phyloP scores from a whole-genome alignment of 1,140 invertebrate species.

The Drosophila rhopaloa region DNA sequence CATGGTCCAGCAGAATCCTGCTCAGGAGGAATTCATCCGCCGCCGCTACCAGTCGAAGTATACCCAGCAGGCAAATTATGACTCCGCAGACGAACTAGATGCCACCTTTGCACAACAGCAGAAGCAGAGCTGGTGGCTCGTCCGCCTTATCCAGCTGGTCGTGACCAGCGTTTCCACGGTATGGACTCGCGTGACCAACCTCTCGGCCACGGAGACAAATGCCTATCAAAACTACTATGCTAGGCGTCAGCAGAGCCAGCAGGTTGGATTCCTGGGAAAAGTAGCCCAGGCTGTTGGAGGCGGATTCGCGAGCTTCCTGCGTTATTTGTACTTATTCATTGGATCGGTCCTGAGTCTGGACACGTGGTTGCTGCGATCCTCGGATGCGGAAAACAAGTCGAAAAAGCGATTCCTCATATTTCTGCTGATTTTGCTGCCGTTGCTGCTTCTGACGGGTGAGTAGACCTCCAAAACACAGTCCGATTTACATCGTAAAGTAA shows the following conservation, averaged over 20 bases:
- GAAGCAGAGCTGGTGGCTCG: constrained; percentile 65
- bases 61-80: constrained; percentile 59
- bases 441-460: constrained; percentile 85
- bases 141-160: constrained; percentile 62
- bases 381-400: constrained; percentile 62
- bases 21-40: constrained; percentile 75
- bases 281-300: constrained; percentile 29
- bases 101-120: constrained; percentile 37
- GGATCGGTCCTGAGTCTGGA: constrained; percentile 85
- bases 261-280: constrained; percentile 33
- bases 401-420: constrained; percentile 82
- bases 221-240: constrained; percentile 62
- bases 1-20: constrained; percentile 74
- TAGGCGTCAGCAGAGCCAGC: constrained; percentile 23
- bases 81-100: constrained; percentile 79
- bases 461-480: constrained; percentile 22
- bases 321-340: constrained; percentile 72
- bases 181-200: constrained; percentile 56
- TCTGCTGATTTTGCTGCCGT: constrained; percentile 84
- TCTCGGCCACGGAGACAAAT: constrained; percentile 42
- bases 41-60: constrained; percentile 70
- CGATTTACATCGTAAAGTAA: constrained; percentile 40
- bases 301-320: constrained; percentile 54
- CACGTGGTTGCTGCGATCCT: constrained; percentile 84
- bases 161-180: constrained; percentile 53